These are phyloP conservation scores for Xiphophorus maculatus DNA, from an alignment of 2,113 vertebrate genomes.

Conservation along the genomic window DNA sequence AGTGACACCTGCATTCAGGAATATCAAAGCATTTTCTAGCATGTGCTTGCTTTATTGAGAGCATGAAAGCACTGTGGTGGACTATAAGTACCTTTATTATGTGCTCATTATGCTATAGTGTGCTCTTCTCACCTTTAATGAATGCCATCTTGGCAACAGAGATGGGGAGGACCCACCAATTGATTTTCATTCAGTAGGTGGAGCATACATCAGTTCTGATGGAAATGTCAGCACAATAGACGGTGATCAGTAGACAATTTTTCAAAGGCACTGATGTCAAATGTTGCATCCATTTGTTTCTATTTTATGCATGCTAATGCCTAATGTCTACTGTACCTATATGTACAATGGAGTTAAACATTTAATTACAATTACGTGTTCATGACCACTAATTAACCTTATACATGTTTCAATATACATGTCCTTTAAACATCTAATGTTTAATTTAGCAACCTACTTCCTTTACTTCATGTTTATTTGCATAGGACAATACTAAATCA, in stretches of 20 bases:
- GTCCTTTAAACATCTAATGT: neutral
- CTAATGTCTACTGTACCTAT: constrained; percentile 19
- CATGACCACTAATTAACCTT: neutral
- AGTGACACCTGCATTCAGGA: neutral
- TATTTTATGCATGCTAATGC: neutral
- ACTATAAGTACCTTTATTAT: constrained; percentile 10
- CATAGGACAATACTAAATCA: neutral
- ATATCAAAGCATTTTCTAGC: neutral
- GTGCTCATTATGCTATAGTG: neutral
- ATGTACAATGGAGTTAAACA: neutral
- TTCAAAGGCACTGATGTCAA: neutral
- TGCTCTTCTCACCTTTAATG: constrained; percentile 5
- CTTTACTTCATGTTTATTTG: neutral
- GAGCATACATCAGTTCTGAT: neutral
- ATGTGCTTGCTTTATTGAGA: neutral
- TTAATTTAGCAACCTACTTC: neutral
- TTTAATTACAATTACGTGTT: neutral
- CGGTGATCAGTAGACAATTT: neutral
- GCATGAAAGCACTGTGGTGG: neutral
- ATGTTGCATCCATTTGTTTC: neutral
- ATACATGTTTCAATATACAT: neutral
- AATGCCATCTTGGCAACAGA: neutral
- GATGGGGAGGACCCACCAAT: neutral
- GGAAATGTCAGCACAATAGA: neutral
- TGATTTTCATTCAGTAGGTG: constrained; percentile 4